Percentiles rank a stretch among this genome's conserved stretches.
Evolutionary conservation across 1,140 invertebrate species (phyloP).

Genomic region (Goniozus legneri): DNA sequence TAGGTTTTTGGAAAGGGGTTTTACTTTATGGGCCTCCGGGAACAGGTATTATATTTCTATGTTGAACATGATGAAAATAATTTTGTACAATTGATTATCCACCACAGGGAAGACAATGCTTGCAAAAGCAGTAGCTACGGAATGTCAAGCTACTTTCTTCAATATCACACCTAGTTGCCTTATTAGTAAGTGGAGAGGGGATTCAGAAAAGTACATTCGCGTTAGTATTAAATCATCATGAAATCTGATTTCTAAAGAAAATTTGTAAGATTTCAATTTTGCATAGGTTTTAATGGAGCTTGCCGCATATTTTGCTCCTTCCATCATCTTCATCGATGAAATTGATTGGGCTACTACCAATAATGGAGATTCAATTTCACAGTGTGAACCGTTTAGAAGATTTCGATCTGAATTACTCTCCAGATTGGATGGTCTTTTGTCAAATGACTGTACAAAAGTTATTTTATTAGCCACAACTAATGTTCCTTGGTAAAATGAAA

Average conservation of each 20-base stretch:
- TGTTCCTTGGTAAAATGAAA: conserved; percentile 71
- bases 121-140: conserved; percentile 82
- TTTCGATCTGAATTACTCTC: conserved; percentile 91
- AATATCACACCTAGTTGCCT: conserved; percentile 86
- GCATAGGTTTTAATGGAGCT: conserved; percentile 78
- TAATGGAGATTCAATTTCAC: conserved; percentile 59
- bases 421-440: conserved; percentile 81
- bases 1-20: conserved; percentile 78
- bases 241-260: conserved; percentile 4
- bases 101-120: conserved; percentile 77
- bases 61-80: neutral
- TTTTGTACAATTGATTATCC: conserved; percentile 7
- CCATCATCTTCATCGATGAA: conserved; percentile 96
- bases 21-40: conserved; percentile 85
- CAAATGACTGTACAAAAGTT: conserved; percentile 56
- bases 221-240: conserved; percentile 53
- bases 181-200: conserved; percentile 91
- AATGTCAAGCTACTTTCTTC: conserved; percentile 85
- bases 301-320: conserved; percentile 86
- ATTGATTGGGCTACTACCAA: conserved; percentile 84
- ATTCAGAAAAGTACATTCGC: conserved; percentile 89
- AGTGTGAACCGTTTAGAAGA: conserved; percentile 88
- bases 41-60: conserved; percentile 41
- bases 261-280: conserved; percentile 4
- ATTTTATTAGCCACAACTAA: conserved; percentile 89